phyloP scores from a whole-genome alignment of 2,113 vertebrate genomes.

The Chrysemys picta region DNA sequence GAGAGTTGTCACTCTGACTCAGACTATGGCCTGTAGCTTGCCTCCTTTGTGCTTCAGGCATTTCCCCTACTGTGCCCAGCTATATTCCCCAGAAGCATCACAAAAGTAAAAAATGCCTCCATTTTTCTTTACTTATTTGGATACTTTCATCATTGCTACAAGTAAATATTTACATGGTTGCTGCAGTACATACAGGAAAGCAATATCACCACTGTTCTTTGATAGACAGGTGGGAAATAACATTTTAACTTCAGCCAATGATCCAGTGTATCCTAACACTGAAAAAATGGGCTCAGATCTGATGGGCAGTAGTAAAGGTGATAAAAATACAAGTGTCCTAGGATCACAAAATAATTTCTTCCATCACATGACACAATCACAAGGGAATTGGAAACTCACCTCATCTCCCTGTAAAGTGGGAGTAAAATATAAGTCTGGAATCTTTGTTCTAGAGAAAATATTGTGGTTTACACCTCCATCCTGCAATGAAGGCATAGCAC shows the following conservation, averaged over 20 bases:
- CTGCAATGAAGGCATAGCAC: not conserved
- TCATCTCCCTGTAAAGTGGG: not conserved
- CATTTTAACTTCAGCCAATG: not conserved
- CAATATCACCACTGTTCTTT: not conserved
- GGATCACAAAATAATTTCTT: not conserved
- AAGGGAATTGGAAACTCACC: not conserved
- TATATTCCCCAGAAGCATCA: not conserved
- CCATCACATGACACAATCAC: not conserved
- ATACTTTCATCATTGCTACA: not conserved
- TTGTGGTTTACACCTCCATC: not conserved
- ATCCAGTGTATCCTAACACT: not conserved
- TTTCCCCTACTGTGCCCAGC: not conserved
- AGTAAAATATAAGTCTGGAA: not conserved
- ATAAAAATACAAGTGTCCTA: not conserved
- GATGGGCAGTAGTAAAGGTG: not conserved
- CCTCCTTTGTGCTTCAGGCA: not conserved
- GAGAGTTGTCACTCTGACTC: not conserved
- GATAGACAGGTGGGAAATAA: not conserved
- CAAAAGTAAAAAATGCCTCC: not conserved
- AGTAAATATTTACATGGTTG: not conserved
- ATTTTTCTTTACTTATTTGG: not conserved
- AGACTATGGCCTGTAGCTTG: not conserved
- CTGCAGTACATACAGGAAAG: not conserved
- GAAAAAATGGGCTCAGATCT: fast-evolving
- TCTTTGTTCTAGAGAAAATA: not conserved